These are phyloP conservation scores for Stegophylla sp. DNA, from an alignment of 2,888 invertebrate genomes.

Conservation along the genomic window DNA sequence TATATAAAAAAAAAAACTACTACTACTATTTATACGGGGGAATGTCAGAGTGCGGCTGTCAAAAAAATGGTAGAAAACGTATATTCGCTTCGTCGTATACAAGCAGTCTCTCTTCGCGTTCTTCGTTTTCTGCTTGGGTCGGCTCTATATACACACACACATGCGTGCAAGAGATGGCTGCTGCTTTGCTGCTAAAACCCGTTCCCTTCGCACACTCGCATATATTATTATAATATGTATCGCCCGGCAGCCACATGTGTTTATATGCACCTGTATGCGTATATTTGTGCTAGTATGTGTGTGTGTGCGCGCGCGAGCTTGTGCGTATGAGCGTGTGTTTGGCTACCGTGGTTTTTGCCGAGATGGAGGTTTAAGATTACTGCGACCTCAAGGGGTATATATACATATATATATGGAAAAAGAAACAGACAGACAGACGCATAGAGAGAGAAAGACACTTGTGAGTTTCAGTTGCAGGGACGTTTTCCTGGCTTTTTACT, in stretches of 20 bases:
- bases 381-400: background rate
- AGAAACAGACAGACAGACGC: too few relatives aligned
- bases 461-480: too few relatives aligned
- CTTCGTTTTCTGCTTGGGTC: background rate
- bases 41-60: constrained; percentile 47
- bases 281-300: background rate
- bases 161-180: constrained; percentile 22
- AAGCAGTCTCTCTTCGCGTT: background rate
- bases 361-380: constrained; percentile 36
- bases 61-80: constrained; percentile 48
- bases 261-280: background rate
- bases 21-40: background rate
- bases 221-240: background rate
- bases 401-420: too few relatives aligned
- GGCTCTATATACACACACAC: background rate
- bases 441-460: too few relatives aligned
- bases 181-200: constrained; percentile 39
- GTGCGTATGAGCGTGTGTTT: background rate
- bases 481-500: too few relatives aligned
- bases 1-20: background rate
- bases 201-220: constrained; percentile 9
- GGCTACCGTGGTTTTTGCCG: constrained; percentile 44
- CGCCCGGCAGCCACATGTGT: background rate
- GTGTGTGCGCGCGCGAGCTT: too few relatives aligned
- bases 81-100: constrained; percentile 2